Evolutionary conservation across 2,888 invertebrate species (phyloP).

Genomic region (Meganola albula): DNA sequence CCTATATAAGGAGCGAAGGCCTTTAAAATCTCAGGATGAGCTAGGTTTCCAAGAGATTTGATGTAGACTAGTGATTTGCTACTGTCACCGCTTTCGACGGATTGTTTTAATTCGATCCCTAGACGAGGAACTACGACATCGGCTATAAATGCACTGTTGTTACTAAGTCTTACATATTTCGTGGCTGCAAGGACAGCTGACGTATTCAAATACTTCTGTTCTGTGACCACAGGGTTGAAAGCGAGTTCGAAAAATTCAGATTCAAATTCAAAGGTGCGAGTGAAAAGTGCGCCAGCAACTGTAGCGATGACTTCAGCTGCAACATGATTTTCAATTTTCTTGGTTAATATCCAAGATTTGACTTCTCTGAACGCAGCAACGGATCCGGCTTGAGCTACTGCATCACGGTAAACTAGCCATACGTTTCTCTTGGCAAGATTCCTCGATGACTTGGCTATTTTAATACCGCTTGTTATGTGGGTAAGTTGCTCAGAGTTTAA

Average conservation of each 20-base stretch:
- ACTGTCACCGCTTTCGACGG: conserved; percentile 74
- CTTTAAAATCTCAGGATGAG: conserved; percentile 76
- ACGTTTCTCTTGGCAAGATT: conserved; percentile 58
- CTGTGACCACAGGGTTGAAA: conserved; percentile 65
- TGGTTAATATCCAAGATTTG: conserved; percentile 75
- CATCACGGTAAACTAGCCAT: conserved; percentile 81
- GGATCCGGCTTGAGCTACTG: conserved; percentile 81
- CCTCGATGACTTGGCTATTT: conserved; percentile 51
- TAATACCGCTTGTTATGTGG: conserved; percentile 70
- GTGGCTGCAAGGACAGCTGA: conserved; percentile 78
- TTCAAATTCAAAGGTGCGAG: background rate
- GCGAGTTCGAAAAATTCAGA: conserved; percentile 77
- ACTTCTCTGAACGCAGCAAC: conserved; percentile 80
- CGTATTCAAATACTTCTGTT: conserved; percentile 71
- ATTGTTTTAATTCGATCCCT: conserved; percentile 66
- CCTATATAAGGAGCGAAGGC: conserved; percentile 83
- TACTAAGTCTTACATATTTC: conserved; percentile 77
- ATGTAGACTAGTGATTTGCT: conserved; percentile 79
- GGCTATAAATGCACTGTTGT: conserved; percentile 71
- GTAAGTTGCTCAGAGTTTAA: conserved; percentile 79
- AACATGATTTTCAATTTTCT: conserved; percentile 74
- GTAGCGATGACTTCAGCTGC: conserved; percentile 78
- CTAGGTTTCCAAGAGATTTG: conserved; percentile 81
- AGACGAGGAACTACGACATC: conserved; percentile 79
- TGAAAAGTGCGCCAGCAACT: conserved; percentile 69